Conservation (phyloP, 2,888 invertebrate genomes). For the Apotomis turbidana region DNA sequence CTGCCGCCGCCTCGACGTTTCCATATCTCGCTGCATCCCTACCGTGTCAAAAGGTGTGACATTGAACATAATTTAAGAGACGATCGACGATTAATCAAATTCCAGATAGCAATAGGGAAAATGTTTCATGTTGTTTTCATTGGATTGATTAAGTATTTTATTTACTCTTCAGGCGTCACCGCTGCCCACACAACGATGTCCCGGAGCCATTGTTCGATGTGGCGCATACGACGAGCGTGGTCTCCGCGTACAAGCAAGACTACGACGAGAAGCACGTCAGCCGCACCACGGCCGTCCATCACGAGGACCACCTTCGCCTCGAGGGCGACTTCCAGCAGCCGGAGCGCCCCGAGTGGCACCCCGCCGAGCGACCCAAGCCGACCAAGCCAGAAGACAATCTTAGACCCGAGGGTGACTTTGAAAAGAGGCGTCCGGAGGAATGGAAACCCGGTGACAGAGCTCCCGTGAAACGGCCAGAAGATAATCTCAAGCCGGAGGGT, state of each 20-base stretch:
- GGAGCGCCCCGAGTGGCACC: constrained; percentile 77
- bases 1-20: constrained; percentile 70
- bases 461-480: constrained; percentile 68
- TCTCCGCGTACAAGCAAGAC: constrained; percentile 86
- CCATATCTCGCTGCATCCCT: constrained; percentile 71
- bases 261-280: constrained; percentile 87
- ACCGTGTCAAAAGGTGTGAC: constrained; percentile 72
- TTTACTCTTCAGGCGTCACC: constrained; percentile 88
- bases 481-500: constrained; percentile 85
- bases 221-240: constrained; percentile 81
- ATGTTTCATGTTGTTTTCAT: background rate
- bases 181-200: constrained; percentile 90
- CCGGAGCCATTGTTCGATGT: constrained; percentile 84
- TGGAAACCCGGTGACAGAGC: constrained; percentile 65
- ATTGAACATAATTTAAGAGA: constrained; percentile 30
- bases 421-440: constrained; percentile 62
- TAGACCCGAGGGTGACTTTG: constrained; percentile 62
- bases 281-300: constrained; percentile 83
- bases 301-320: constrained; percentile 88
- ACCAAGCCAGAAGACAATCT: constrained; percentile 77
- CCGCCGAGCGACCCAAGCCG: constrained; percentile 84
- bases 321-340: constrained; percentile 87
- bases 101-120: too few relatives aligned
- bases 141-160: constrained; percentile 19
- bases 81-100: background rate